These are phyloP conservation scores for Anas bahamensis DNA, from an alignment of 2,797 vertebrate species.

Conservation along the genomic window DNA sequence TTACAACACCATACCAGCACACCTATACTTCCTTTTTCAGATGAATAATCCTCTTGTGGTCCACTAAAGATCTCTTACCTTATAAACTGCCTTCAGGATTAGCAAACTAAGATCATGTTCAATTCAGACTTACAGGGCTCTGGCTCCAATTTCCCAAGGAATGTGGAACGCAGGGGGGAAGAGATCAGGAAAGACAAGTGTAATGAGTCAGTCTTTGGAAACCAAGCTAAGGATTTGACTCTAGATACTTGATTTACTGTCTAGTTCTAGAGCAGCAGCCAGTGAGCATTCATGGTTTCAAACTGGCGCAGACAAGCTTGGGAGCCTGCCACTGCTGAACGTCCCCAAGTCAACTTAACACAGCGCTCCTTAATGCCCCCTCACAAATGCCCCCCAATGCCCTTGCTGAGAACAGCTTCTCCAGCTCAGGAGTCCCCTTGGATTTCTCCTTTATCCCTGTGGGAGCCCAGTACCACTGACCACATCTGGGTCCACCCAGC, in stretches of 20 bases:
- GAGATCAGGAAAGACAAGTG: constrained; percentile 17
- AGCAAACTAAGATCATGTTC: not conserved
- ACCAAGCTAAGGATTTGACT: not conserved
- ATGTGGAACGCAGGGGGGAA: not conserved
- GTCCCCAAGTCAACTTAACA: constrained; percentile 20
- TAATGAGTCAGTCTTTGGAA: constrained; percentile 62
- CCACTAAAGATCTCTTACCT: not conserved
- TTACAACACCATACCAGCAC: not conserved
- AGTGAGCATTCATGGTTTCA: constrained; percentile 12
- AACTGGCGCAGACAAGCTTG: not conserved
- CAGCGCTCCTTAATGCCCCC: not conserved
- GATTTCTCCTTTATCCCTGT: not conserved
- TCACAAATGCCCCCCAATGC: not conserved
- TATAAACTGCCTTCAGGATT: not conserved
- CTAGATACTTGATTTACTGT: constrained; percentile 34
- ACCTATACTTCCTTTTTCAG: not conserved
- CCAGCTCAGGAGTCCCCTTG: not conserved
- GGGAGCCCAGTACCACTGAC: not conserved
- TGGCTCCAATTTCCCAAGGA: constrained; percentile 6
- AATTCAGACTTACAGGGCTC: not conserved
- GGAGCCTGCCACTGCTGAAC: not conserved
- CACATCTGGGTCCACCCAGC: not conserved
- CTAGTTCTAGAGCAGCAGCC: constrained; percentile 34
- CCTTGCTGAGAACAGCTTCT: not conserved
- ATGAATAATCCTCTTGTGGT: not conserved